Base-by-base conservation (phyloP, 2,888 invertebrate species). In the Stictocephala bisonia region DNA sequence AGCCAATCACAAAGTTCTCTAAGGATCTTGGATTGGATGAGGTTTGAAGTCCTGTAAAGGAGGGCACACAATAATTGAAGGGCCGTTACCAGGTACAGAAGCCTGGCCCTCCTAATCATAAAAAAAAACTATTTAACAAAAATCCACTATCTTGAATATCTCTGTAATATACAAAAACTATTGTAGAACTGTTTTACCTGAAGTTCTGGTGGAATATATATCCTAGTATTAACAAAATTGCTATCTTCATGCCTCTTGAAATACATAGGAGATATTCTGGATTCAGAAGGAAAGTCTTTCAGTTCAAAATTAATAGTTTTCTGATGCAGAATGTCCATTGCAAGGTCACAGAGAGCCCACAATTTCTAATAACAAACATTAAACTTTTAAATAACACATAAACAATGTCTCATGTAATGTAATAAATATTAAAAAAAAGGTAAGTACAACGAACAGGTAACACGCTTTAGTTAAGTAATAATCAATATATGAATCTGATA, bases 331-430 rank as follows among this genome's bases (percentile, higher is more conserved):
- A 99, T 88, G 60, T 95, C 93, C 87, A 96, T 91, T 15, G 97
- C 94, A 78, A 99, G 87, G 87, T 99, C 99, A 87, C 97, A 97
- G 69, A 96, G 90, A 27, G 97, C 94, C 93, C 97, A 99, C 83
- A 99, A 86, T 93, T 96, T 97, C 96, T 97, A 84, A 0, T 84
- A 70, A 80, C 73, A 77, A 73, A 79, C 77, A 72, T 72, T 48
- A 7, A 20, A n/a, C n/a, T n/a, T n/a, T n/a, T n/a, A n/a, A n/a
- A n/a, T n/a, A n/a, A n/a, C n/a, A n/a, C n/a, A n/a, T n/a, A n/a
- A n/a, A n/a, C n/a, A n/a, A n/a, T n/a, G n/a, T n/a, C n/a, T n/a
- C n/a, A n/a, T n/a, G n/a, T n/a, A n/a, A n/a, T n/a, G n/a, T n/a
- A n/a, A n/a, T n/a, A n/a, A n/a, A n/a, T n/a, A n/a, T n/a, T n/a